Evolutionary conservation across 2,888 invertebrate genomes (phyloP).

Genomic region (Drosophila siamana): DNA sequence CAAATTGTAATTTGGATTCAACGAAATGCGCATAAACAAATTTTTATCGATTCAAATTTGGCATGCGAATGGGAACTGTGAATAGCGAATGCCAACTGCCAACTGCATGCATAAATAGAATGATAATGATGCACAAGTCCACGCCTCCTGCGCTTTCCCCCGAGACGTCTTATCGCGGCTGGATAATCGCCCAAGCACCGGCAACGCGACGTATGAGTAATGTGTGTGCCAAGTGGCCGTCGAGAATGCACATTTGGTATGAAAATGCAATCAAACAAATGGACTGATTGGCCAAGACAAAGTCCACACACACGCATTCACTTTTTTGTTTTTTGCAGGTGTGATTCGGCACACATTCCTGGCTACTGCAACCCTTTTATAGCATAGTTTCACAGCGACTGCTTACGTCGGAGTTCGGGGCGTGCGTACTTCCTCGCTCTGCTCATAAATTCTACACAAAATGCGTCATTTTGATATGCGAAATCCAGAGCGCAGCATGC

Average conservation of each 20-base stretch:
- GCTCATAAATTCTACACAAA: constrained; percentile 52
- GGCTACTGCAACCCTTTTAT: constrained; percentile 14
- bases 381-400: neutral
- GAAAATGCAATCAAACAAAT: constrained; percentile 76
- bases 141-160: constrained; percentile 6
- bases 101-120: constrained; percentile 38
- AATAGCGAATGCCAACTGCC: constrained; percentile 9
- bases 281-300: constrained; percentile 37
- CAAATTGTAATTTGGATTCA: constrained; percentile 31
- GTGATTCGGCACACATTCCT: neutral
- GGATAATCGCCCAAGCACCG: constrained; percentile 38
- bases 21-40: constrained; percentile 45
- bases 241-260: constrained; percentile 55
- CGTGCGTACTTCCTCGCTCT: constrained; percentile 7
- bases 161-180: neutral
- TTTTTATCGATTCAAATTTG: constrained; percentile 44
- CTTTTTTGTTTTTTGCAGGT: constrained; percentile 8
- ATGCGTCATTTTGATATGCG: constrained; percentile 55
- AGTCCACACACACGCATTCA: neutral
- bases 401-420: constrained; percentile 22
- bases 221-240: constrained; percentile 25
- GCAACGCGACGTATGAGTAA: constrained; percentile 62
- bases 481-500: constrained; percentile 62
- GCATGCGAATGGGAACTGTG: constrained; percentile 20
- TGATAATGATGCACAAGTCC: constrained; percentile 41